A percentile compares a stretch with the other conserved stretches of the same genome.
Conservation (phyloP, 2,113 vertebrate species). For the Platichthys stellatus region DNA sequence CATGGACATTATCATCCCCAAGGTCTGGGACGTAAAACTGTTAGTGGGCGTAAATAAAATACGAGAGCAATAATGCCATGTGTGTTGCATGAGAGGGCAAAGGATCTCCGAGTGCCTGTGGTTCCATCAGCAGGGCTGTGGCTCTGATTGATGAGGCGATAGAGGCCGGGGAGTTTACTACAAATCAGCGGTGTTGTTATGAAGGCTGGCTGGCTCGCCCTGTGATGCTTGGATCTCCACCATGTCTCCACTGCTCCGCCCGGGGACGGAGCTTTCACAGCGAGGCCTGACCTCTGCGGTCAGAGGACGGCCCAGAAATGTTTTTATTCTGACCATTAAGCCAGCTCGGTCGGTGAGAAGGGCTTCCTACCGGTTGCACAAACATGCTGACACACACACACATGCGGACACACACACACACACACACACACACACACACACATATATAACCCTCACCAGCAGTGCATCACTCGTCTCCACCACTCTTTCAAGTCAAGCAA, state of each 20-base stretch:
- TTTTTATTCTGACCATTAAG: constrained; percentile 52
- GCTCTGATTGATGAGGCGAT: constrained; percentile 77
- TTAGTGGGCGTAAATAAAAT: constrained; percentile 71
- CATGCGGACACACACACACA: background rate
- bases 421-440: background rate
- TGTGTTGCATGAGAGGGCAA: constrained; percentile 65
- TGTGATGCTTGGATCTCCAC: constrained; percentile 48
- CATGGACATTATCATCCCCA: constrained; percentile 64
- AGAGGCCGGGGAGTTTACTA: constrained; percentile 65
- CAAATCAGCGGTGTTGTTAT: constrained; percentile 74
- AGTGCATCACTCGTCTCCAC: constrained; percentile 33
- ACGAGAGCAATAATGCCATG: constrained; percentile 68
- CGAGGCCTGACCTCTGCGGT: constrained; percentile 47
- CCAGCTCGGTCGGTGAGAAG: constrained; percentile 29
- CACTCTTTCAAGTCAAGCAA: constrained; percentile 54
- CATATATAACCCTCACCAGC: constrained; percentile 27
- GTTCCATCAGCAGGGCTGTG: constrained; percentile 74
- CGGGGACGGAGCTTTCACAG: constrained; percentile 50
- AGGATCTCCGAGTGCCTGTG: constrained; percentile 65
- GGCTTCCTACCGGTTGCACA: constrained; percentile 24
- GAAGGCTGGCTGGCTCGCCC: constrained; percentile 45
- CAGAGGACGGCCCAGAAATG: constrained; percentile 40
- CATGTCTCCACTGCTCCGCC: constrained; percentile 52
- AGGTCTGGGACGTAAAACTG: constrained; percentile 70
- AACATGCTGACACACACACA: background rate